Evolutionary conservation across 2,113 vertebrate genomes (phyloP).

Genomic region (Thunnus maccoyii): DNA sequence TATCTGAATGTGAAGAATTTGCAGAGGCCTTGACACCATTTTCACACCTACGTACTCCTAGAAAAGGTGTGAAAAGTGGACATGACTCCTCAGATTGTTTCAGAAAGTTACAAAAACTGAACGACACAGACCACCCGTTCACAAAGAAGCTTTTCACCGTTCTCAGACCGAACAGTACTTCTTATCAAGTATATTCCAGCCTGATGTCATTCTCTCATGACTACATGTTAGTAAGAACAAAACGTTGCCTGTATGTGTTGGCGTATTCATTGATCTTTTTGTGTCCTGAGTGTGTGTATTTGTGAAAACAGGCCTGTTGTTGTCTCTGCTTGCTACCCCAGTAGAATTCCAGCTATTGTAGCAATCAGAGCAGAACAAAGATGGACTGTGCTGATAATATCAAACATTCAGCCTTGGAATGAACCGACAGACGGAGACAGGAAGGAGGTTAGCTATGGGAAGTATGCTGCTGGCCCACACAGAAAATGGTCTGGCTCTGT

Average conservation of each 20-base stretch:
- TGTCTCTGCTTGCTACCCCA: background rate
- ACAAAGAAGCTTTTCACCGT: no score
- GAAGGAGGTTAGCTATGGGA: conserved; percentile 46
- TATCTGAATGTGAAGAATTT: background rate
- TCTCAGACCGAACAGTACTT: no score
- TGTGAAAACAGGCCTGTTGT: background rate
- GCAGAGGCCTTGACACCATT: no score
- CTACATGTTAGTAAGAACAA: background rate
- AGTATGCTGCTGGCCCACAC: conserved; percentile 56
- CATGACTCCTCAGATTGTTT: no score
- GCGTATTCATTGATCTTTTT: background rate
- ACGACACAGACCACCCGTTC: background rate
- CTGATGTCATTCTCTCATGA: background rate
- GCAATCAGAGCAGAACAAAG: conserved; percentile 47
- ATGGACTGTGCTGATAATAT: conserved; percentile 49
- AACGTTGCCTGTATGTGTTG: background rate
- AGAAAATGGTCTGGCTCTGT: conserved; percentile 4
- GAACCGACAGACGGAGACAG: conserved; percentile 37
- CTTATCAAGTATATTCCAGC: background rate
- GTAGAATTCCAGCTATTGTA: conserved; percentile 40
- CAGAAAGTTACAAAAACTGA: background rate
- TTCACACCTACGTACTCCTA: no score
- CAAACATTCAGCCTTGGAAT: conserved; percentile 42
- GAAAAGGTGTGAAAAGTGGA: no score
- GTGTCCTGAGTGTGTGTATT: background rate